These are phyloP conservation scores for Pipistrellus nathusii DNA, from an alignment of 2,797 vertebrate genomes.

Conservation along the genomic window DNA sequence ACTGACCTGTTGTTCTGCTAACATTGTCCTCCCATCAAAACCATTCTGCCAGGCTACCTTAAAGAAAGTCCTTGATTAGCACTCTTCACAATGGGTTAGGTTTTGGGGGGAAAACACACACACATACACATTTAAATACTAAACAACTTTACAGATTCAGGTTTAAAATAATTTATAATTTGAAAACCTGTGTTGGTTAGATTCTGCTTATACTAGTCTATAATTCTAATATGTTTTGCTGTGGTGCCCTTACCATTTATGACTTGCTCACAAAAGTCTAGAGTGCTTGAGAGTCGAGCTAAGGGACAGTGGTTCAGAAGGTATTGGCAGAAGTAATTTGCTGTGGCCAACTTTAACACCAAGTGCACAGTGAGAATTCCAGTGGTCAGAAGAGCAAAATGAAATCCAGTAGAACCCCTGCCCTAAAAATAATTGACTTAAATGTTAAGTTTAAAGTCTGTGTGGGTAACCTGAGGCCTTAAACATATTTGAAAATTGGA, in stretches of 20 bases:
- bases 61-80: background rate
- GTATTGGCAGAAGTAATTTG: constrained; percentile 50
- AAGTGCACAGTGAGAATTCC: background rate
- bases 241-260: constrained; percentile 63
- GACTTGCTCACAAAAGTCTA: constrained; percentile 65
- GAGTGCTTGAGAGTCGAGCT: constrained; percentile 46
- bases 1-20: background rate
- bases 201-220: constrained; percentile 58
- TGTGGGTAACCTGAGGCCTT: constrained; percentile 49
- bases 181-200: constrained; percentile 48
- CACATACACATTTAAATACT: background rate
- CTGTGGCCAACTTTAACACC: constrained; percentile 67
- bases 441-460: constrained; percentile 66
- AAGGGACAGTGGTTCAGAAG: constrained; percentile 44
- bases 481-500: constrained; percentile 60
- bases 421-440: constrained; percentile 68
- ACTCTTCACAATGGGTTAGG: constrained; percentile 1
- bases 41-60: background rate
- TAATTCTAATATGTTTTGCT: constrained; percentile 74
- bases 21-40: background rate
- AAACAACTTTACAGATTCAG: background rate
- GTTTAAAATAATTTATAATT: constrained; percentile 57
- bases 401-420: constrained; percentile 64
- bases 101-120: constrained; percentile 33
- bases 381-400: constrained; percentile 61